Base-by-base conservation (phyloP, 2,888 invertebrate species). In the Nyleta sp. region DNA sequence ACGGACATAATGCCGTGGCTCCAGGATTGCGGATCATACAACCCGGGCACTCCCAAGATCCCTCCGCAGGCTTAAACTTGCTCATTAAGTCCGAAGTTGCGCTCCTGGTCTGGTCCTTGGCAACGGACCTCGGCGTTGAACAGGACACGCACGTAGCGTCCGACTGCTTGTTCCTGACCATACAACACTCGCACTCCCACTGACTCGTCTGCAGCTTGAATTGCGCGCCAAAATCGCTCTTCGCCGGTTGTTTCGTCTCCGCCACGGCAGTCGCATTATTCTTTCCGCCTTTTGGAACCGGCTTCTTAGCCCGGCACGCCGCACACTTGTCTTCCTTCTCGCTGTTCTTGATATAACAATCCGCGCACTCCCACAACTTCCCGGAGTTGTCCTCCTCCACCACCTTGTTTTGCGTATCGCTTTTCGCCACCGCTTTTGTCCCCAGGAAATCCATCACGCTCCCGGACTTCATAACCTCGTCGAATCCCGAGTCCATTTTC, bases 21-120 rank as follows among this genome's bases (percentile, higher is more conserved):
- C 88, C 85, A 7, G 91, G 89, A 86, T 95, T 95, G 40, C 92
- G 91, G 11, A 95, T 90, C 89, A 93, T 91, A 86, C 95, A 95
- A 17, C 90, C 91, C 0, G 91, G 89, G 88, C 95, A 95, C 82
- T 94, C 93, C 95, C 95, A 95, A 17, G 93, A 92, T 52, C 92
- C 92, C 18, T 89, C 85, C 0, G 91, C 87, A 1, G 92, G 92
- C 83, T 93, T 94, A 46, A 87, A 81, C 46, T 84, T 81, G 11
- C 55, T 80, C 57, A 59, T 48, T 5, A 80, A 22, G 8, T 57
- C 38, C 11, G 67, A 53, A 0, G 44, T 8, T 0, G 18, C 4
- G 0, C 33, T 17, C 22, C 18, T 60, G 0, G 50, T 11, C 1
- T 68, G 33, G 10, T 8, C 18, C n/a, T 55, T 48, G n/a, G 50